Conservation (phyloP, 1,140 invertebrate genomes). For the Lethrus apterus region DNA sequence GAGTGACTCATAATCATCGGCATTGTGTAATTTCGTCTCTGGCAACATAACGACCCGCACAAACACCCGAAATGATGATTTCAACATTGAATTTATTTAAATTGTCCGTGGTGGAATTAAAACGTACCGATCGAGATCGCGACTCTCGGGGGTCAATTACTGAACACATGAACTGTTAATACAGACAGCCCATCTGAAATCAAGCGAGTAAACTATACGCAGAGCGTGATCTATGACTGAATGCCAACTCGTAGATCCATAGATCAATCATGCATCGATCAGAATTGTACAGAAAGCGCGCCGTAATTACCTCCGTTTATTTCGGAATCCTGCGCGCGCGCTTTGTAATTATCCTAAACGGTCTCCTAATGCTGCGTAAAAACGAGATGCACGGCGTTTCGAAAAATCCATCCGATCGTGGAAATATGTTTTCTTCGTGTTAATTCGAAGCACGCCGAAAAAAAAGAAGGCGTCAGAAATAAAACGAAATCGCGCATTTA, state of each 20-base stretch:
- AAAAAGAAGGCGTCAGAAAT: no score
- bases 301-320: conserved; percentile 33
- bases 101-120: conserved; percentile 2
- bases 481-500: no score
- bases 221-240: conserved; percentile 33
- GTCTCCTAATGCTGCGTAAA: conserved; percentile 26
- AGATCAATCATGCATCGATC: conserved; percentile 35
- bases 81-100: background rate
- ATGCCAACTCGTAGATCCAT: conserved; percentile 31
- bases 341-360: conserved; percentile 35
- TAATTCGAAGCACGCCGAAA: no score
- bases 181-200: conserved; percentile 13
- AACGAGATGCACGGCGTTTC: conserved; percentile 24
- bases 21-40: no score
- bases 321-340: conserved; percentile 35
- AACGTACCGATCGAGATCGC: background rate
- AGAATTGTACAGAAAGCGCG: conserved; percentile 32
- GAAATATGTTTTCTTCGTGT: no score
- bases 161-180: conserved; percentile 14
- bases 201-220: conserved; percentile 13
- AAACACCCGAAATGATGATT: no score
- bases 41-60: no score
- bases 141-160: conserved; percentile 11
- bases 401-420: no score
- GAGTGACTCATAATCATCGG: background rate